Evolutionary conservation across 2,888 invertebrate genomes (phyloP).

Genomic region (Reticulitermes lucifugus): DNA sequence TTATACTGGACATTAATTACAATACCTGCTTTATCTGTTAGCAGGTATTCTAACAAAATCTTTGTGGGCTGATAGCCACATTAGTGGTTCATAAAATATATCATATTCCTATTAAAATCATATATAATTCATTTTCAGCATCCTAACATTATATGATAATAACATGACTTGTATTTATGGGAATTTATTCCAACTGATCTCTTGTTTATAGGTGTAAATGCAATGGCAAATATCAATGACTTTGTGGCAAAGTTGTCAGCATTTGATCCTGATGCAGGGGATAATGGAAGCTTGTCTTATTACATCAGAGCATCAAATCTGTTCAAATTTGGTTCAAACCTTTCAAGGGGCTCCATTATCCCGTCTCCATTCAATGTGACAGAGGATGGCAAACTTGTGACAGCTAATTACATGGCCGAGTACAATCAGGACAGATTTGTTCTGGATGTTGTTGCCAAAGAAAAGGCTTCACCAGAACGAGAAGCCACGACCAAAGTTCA

Average conservation of each 20-base stretch:
- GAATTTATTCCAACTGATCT: too few species aligned
- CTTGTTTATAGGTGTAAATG: constrained; percentile 73
- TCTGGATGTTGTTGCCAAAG: constrained; percentile 85
- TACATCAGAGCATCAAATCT: constrained; percentile 84
- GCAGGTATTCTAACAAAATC: too few species aligned
- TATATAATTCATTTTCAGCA: neutral
- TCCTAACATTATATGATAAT: neutral
- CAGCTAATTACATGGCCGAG: constrained; percentile 86
- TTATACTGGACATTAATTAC: too few species aligned
- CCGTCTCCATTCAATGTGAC: constrained; percentile 89
- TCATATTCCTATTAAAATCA: too few species aligned
- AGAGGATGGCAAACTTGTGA: constrained; percentile 77
- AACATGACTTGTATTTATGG: neutral
- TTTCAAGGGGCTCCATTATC: constrained; percentile 86
- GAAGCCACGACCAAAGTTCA: constrained; percentile 82
- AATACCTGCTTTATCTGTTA: too few species aligned
- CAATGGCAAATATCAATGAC: constrained; percentile 81
- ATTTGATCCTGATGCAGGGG: constrained; percentile 83
- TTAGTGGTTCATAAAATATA: too few species aligned
- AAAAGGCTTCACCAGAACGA: constrained; percentile 81
- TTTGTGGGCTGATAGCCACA: too few species aligned
- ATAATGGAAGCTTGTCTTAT: constrained; percentile 86
- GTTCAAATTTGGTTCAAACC: constrained; percentile 81
- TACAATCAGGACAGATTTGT: constrained; percentile 91
- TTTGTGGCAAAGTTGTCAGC: constrained; percentile 81